Evolutionary conservation across 2,113 vertebrate species (phyloP).

Genomic region (Brachypodius melanocephalos): DNA sequence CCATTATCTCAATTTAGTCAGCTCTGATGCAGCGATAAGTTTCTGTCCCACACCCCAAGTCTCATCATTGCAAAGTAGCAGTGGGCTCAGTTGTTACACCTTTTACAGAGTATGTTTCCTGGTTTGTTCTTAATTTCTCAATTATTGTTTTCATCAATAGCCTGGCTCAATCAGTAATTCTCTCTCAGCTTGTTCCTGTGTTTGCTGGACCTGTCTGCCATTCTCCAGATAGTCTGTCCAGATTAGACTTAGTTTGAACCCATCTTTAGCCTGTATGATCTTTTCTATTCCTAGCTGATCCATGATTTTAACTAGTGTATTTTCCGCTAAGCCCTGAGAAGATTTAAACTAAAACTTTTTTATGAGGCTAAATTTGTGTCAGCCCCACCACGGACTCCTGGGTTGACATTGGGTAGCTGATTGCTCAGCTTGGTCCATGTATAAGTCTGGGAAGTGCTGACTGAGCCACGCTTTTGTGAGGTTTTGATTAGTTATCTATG

Average conservation of each 20-base stretch:
- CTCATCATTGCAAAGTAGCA: neutral
- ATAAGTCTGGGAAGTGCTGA: neutral
- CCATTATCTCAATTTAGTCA: neutral
- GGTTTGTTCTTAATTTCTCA: neutral
- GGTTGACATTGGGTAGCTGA: neutral
- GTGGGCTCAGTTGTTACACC: neutral
- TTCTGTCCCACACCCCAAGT: neutral
- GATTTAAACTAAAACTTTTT: constrained; percentile 23
- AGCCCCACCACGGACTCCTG: neutral
- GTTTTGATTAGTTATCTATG: neutral
- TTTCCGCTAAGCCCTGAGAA: neutral
- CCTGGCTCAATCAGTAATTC: neutral
- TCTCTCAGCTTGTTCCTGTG: neutral
- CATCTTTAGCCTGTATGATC: neutral
- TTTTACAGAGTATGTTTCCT: neutral
- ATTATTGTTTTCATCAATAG: neutral
- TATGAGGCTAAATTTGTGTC: neutral
- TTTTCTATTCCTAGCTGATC: neutral
- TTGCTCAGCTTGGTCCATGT: neutral
- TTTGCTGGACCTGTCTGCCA: neutral
- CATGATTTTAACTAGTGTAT: neutral
- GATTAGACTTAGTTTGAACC: neutral
- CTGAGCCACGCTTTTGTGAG: neutral
- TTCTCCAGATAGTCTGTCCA: neutral
- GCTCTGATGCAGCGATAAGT: neutral